Evolutionary conservation across 2,113 vertebrate genomes (phyloP).

Genomic region (Prochilodus magdalenae): DNA sequence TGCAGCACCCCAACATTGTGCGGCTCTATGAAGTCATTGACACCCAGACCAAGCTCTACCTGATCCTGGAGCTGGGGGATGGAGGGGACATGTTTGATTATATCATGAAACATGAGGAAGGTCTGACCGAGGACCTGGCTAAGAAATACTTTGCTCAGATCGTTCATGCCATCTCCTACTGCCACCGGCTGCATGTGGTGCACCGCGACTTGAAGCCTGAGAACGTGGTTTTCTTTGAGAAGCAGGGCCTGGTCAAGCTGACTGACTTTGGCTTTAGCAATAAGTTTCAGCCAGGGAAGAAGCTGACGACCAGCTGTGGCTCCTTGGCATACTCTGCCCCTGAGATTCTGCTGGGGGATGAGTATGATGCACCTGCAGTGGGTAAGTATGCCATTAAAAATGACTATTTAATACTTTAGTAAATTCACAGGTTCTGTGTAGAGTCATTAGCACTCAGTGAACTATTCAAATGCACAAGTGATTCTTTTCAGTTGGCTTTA

Average conservation of each 20-base stretch:
- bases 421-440: too few species aligned
- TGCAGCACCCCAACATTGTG: constrained; percentile 97
- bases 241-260: constrained; percentile 96
- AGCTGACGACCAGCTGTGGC: constrained; percentile 96
- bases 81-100: constrained; percentile 99
- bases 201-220: constrained; percentile 97
- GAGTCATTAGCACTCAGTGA: too few species aligned
- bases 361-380: constrained; percentile 97
- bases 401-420: too few species aligned
- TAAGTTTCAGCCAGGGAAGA: constrained; percentile 98
- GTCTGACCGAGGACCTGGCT: constrained; percentile 94
- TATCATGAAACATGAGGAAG: constrained; percentile 98
- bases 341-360: constrained; percentile 95
- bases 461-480: too few species aligned
- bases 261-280: constrained; percentile 99
- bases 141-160: constrained; percentile 99
- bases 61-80: constrained; percentile 95
- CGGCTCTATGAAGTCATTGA: constrained; percentile 97
- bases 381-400: constrained; percentile 77
- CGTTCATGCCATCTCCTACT: constrained; percentile 98
- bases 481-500: too few species aligned
- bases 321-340: constrained; percentile 97
- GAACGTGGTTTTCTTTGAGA: constrained; percentile 98
- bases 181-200: constrained; percentile 96
- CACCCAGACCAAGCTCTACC: constrained; percentile 97